These are phyloP conservation scores for Anhinga anhinga DNA, from an alignment of 2,113 vertebrate species.

Conservation along the genomic window DNA sequence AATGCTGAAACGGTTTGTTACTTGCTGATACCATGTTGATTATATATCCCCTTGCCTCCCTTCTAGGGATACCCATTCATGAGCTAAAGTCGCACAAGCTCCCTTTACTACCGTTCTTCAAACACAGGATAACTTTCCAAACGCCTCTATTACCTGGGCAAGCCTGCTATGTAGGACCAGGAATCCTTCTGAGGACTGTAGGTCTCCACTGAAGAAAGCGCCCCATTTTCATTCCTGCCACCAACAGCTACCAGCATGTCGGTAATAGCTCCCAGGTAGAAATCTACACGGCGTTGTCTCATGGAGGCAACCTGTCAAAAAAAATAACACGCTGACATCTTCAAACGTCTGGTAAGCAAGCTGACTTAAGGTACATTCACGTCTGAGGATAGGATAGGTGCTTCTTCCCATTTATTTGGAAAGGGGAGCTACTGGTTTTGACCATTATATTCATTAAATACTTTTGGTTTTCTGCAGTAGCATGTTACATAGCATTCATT, in stretches of 20 bases:
- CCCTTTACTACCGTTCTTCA: not conserved
- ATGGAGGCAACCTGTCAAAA: slow-evolving; percentile 85
- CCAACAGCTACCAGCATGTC: slow-evolving; percentile 91
- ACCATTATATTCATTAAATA: not conserved
- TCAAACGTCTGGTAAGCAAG: not conserved
- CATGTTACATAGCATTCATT: not conserved
- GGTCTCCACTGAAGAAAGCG: slow-evolving; percentile 88
- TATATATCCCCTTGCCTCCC: not conserved
- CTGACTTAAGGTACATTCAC: not conserved
- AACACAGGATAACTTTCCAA: not conserved
- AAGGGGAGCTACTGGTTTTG: not conserved
- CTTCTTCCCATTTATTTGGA: not conserved
- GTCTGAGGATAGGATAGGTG: not conserved
- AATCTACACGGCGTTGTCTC: slow-evolving; percentile 91
- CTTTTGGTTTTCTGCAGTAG: not conserved
- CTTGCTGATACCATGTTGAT: not conserved
- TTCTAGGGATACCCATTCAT: not conserved
- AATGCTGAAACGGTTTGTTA: not conserved
- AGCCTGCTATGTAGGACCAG: slow-evolving; percentile 87
- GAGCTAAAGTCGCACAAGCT: not conserved
- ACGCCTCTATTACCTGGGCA: slow-evolving; percentile 81
- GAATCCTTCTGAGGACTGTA: slow-evolving; percentile 87
- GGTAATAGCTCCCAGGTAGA: slow-evolving; percentile 87
- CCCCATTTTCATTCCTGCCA: slow-evolving; percentile 88
- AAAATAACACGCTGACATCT: not conserved